Percentiles rank a stretch among this genome's conserved stretches.
These are phyloP conservation scores for Drosophila teissieri DNA, from an alignment of 1,140 invertebrate species.

Conservation along the genomic window DNA sequence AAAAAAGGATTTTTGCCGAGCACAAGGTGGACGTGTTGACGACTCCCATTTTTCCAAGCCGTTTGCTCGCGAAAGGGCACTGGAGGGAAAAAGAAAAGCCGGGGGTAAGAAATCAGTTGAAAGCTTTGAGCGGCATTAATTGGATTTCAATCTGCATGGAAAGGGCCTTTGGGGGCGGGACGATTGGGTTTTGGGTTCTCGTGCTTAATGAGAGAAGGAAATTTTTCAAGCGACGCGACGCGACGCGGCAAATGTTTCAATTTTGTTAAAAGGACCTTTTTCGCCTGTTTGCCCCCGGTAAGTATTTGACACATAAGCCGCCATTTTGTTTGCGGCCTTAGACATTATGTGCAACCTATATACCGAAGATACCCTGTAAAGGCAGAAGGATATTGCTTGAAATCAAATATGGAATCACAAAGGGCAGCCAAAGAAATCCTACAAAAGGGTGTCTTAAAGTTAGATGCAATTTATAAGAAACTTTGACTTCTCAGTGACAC, in stretches of 20 bases:
- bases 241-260: slow-evolving; percentile 75
- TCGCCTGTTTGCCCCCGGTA: slow-evolving; percentile 9
- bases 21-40: slow-evolving; percentile 43
- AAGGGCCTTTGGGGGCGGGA: slow-evolving; percentile 9
- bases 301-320: slow-evolving; percentile 58
- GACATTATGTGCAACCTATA: slow-evolving; percentile 2
- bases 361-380: background rate
- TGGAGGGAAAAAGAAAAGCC: slow-evolving; percentile 6
- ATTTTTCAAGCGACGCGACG: slow-evolving; percentile 63
- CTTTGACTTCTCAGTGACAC: too few relatives aligned
- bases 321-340: slow-evolving; percentile 47
- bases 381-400: too few relatives aligned
- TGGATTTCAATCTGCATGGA: slow-evolving; percentile 71
- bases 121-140: slow-evolving; percentile 76
- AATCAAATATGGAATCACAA: background rate
- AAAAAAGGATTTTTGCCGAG: slow-evolving; percentile 24
- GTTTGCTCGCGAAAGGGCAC: slow-evolving; percentile 56
- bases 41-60: slow-evolving; percentile 66
- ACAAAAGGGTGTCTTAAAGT: too few relatives aligned
- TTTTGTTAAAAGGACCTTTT: slow-evolving; percentile 48
- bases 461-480: too few relatives aligned
- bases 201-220: slow-evolving; percentile 71
- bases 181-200: slow-evolving; percentile 50
- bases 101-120: slow-evolving; percentile 66
- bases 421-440: too few relatives aligned